Evolutionary conservation across 2,797 vertebrate species (phyloP).

Genomic region (Hypotaenidia okinawae): DNA sequence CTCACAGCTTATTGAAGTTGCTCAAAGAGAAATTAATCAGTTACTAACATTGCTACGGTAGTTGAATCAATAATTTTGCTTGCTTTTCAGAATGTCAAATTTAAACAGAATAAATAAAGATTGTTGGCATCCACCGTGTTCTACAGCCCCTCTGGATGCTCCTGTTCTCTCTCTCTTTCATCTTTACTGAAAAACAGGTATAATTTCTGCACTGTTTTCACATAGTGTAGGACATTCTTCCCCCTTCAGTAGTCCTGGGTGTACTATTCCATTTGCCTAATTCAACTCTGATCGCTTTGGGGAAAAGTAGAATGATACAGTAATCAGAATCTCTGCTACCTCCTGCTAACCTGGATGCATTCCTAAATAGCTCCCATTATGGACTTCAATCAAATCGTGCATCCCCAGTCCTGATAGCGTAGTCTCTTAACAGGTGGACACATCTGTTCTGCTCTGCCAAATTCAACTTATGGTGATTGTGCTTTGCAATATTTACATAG

Average conservation of each 20-base stretch:
- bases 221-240: neutral
- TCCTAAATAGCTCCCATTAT: slow-evolving; percentile 61
- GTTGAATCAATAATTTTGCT: slow-evolving; percentile 11
- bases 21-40: slow-evolving; percentile 6
- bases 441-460: slow-evolving; percentile 73
- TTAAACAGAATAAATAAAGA: slow-evolving; percentile 47
- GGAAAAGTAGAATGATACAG: slow-evolving; percentile 39
- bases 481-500: slow-evolving; percentile 70
- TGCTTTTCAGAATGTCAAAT: slow-evolving; percentile 13
- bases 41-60: neutral
- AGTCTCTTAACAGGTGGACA: slow-evolving; percentile 74
- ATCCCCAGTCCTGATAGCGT: slow-evolving; percentile 47
- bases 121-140: neutral
- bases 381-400: slow-evolving; percentile 52
- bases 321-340: slow-evolving; percentile 49
- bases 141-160: neutral
- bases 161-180: neutral
- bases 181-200: neutral
- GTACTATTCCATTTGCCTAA: slow-evolving; percentile 6
- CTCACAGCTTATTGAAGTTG: neutral
- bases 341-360: slow-evolving; percentile 64
- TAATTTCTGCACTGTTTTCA: slow-evolving; percentile 8
- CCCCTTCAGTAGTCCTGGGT: neutral
- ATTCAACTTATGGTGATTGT: slow-evolving; percentile 56
- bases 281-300: slow-evolving; percentile 21